Evolutionary conservation across 2,113 vertebrate species (phyloP).

Genomic region (Archilochus colubris): DNA sequence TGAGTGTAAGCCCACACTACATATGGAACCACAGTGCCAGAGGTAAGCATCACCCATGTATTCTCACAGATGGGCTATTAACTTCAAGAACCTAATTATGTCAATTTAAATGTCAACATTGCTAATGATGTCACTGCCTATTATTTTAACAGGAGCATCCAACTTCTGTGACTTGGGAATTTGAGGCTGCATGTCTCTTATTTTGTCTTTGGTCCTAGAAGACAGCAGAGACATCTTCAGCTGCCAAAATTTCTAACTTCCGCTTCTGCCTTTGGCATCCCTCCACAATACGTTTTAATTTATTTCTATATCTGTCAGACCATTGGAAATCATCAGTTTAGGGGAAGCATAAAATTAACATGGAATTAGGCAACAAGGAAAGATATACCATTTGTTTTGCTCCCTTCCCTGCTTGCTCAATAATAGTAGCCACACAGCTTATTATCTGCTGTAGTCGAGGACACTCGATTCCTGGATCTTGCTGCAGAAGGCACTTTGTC

Average conservation of each 20-base stretch:
- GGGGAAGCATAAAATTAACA: neutral
- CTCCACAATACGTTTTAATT: neutral
- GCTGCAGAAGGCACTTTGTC: neutral
- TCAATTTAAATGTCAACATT: conserved; percentile 46
- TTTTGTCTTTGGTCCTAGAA: conserved; percentile 29
- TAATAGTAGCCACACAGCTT: neutral
- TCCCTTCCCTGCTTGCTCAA: neutral
- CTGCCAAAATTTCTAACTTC: conserved; percentile 41
- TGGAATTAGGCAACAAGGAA: conserved; percentile 28
- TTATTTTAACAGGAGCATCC: conserved; percentile 29
- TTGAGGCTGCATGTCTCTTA: neutral
- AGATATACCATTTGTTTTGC: conserved; percentile 6
- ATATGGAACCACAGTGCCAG: neutral
- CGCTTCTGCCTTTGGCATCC: neutral
- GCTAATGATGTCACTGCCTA: conserved; percentile 21
- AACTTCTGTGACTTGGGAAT: neutral
- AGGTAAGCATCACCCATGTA: neutral
- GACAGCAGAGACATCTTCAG: neutral
- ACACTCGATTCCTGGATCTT: neutral
- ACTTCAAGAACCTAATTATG: conserved; percentile 31
- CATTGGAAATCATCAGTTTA: conserved; percentile 18
- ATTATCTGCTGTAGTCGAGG: neutral
- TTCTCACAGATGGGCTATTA: conserved; percentile 33
- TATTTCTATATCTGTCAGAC: conserved; percentile 7
- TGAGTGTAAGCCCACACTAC: neutral